Base-by-base conservation (phyloP, 2,113 vertebrate genomes). In the Malurus alboscapulatus region DNA sequence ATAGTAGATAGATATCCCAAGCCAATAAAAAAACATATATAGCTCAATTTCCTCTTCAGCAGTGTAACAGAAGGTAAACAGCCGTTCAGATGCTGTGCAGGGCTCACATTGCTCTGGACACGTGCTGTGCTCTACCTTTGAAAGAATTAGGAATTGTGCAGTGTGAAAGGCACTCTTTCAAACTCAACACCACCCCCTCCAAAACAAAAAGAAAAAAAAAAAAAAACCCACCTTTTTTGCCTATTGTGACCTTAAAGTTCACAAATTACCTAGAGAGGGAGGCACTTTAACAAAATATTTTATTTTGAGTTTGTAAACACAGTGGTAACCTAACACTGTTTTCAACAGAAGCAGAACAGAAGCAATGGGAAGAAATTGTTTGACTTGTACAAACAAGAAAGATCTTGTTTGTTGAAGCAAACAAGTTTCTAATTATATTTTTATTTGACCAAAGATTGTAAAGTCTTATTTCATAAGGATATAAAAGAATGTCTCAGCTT, bases 21-120 rank as follows among this genome's bases (percentile, higher is more conserved):
- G 88, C 90, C 80, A 97, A 95, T 96, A 94, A 95, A 96, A 97
- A 97, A 77, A 2, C 81, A 71, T 53, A 89, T 45, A 86, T 66
- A 80, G 85, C 69, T 92, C 93, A 94, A 88, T 97, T 96, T 97
- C 66, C 90, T 85, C 78, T 62, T 71, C 69, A 86, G 86, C 91
- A 44, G 36, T 77, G 3, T 61, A 84, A 72, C 57, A 96, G 48
- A 87, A 95, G 58, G 93, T 90, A 96, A 95, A 95, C 93, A 96
- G 89, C n/a, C 34, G 0, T 59, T 95, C 84, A 80, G 62, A 82
- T 47, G 11, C 77, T 21, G 51, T 53, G 17, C 55, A 21, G 48
- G 54, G 77, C 62, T 82, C 47, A 2, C 26, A 5, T 59, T 77
- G 92, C 59, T 85, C 73, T 69, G 74, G 71, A 57, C 75, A 47